Conservation (phyloP, 2,888 invertebrate species). For the Eilema sororculum region DNA sequence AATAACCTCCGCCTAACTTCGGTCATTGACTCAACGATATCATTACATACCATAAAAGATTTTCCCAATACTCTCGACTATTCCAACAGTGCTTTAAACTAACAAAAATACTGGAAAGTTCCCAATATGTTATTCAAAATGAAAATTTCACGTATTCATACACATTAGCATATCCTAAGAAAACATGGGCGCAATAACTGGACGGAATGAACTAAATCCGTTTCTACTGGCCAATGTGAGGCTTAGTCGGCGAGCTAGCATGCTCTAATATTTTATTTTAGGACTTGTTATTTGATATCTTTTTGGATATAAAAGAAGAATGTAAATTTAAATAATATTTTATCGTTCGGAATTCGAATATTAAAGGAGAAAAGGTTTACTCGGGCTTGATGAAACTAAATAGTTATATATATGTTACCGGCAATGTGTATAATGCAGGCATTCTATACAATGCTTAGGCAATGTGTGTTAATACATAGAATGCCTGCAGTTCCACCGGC, state of each 20-base stretch:
- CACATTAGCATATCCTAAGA: conserved; percentile 60
- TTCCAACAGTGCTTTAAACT: conserved; percentile 17
- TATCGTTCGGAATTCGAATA: conserved; percentile 6
- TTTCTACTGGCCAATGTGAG: conserved; percentile 46
- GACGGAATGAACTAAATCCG: conserved; percentile 41
- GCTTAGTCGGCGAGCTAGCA: conserved; percentile 54
- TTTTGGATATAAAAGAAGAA: conserved; percentile 4
- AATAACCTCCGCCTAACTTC: too few relatives aligned
- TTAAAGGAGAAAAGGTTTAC: conserved; percentile 13
- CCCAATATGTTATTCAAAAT: conserved; percentile 44
- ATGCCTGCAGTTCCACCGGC: too few relatives aligned
- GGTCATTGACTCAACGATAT: neutral
- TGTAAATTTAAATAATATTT: conserved; percentile 18
- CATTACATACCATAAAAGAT: neutral
- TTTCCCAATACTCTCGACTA: neutral
- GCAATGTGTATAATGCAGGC: too few relatives aligned
- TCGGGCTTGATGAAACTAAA: neutral
- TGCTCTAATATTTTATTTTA: conserved; percentile 49
- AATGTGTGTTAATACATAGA: too few relatives aligned
- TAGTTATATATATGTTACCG: too few relatives aligned
- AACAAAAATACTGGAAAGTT: conserved; percentile 35
- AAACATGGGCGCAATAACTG: conserved; percentile 60
- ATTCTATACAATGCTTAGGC: too few relatives aligned
- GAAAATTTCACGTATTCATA: conserved; percentile 43
- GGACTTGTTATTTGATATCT: conserved; percentile 6